Percentiles rank a stretch among this genome's conserved stretches.
Evolutionary conservation across 2,888 invertebrate genomes (phyloP).

Genomic region (Agrotis ipsilon): DNA sequence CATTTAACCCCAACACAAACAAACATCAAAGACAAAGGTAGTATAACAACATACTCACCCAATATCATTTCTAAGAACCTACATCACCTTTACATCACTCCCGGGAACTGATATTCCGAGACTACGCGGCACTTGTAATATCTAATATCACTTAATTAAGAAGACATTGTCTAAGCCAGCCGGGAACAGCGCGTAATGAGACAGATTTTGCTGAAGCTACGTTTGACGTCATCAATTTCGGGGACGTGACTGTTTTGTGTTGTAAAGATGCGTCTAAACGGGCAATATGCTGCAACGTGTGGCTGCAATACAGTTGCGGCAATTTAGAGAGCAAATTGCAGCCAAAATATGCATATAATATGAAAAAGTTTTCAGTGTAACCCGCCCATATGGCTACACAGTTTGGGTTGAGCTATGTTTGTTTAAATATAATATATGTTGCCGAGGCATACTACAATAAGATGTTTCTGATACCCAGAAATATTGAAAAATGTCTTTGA

Average conservation of each 20-base stretch:
- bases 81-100: slow-evolving; percentile 22
- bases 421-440: too few relatives aligned
- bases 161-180: slow-evolving; percentile 45
- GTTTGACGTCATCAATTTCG: slow-evolving; percentile 49
- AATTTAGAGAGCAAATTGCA: too few relatives aligned
- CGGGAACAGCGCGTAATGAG: slow-evolving; percentile 44
- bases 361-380: too few relatives aligned
- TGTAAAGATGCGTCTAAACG: too few relatives aligned
- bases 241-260: slow-evolving; percentile 16
- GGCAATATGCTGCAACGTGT: too few relatives aligned
- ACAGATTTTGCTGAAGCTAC: slow-evolving; percentile 32
- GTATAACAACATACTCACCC: background rate
- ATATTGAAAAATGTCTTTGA: too few relatives aligned
- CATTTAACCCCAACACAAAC: background rate
- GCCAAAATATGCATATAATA: too few relatives aligned
- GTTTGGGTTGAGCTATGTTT: too few relatives aligned
- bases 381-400: too few relatives aligned
- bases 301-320: too few relatives aligned
- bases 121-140: slow-evolving; percentile 43
- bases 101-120: slow-evolving; percentile 30
- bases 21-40: background rate
- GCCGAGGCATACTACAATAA: too few relatives aligned
- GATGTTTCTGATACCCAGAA: too few relatives aligned
- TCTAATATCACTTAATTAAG: slow-evolving; percentile 58
- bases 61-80: slow-evolving; percentile 20